Evolutionary conservation across 2,113 vertebrate species (phyloP).

Genomic region (Todiramphus saurophagus): DNA sequence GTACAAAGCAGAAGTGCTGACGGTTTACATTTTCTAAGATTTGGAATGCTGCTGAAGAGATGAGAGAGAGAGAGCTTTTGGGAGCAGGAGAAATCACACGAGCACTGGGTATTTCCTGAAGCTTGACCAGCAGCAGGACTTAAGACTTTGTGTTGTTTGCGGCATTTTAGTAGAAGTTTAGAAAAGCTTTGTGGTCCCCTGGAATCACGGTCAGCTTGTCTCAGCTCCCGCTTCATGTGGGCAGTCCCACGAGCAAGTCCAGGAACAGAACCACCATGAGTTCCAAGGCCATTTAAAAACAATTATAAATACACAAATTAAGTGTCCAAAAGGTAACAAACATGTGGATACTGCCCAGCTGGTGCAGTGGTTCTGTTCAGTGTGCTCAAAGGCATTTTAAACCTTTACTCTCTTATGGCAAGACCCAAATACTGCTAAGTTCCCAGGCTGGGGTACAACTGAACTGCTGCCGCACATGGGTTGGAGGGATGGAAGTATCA

Average conservation of each 20-base stretch:
- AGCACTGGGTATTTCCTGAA: not conserved
- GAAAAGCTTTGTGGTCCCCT: not conserved
- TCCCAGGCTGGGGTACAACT: not conserved
- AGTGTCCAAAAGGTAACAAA: not conserved
- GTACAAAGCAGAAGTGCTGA: not conserved
- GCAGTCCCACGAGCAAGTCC: not conserved
- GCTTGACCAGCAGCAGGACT: not conserved
- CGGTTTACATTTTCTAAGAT: not conserved
- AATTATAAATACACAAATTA: not conserved
- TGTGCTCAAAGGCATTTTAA: not conserved
- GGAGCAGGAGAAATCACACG: not conserved
- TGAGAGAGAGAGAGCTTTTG: not conserved
- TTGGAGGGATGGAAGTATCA: fast-evolving
- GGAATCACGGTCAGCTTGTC: not conserved
- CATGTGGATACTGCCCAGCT: not conserved
- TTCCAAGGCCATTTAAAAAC: not conserved
- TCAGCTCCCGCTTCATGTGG: not conserved
- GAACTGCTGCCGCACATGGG: not conserved
- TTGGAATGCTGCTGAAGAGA: not conserved
- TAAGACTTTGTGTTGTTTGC: not conserved
- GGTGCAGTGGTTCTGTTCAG: not conserved
- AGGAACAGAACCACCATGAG: fast-evolving
- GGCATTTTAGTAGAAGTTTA: not conserved
- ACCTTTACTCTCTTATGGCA: not conserved
- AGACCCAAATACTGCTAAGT: fast-evolving